phyloP scores from a whole-genome alignment of 2,113 vertebrate species.

The Nansenia antarctica region DNA sequence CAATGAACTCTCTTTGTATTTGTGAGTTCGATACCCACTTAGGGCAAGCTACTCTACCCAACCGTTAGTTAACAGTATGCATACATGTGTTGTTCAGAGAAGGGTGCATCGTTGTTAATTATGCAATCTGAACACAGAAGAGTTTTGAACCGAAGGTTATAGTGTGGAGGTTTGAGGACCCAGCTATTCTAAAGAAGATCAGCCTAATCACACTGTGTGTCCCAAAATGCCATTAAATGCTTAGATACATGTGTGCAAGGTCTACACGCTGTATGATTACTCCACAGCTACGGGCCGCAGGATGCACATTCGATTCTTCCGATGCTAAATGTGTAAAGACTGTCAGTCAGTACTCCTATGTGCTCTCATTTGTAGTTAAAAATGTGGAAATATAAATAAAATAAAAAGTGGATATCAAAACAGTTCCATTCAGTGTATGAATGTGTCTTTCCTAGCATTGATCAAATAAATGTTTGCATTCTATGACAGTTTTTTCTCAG shows the following conservation, averaged over 20 bases:
- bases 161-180: slow-evolving; percentile 5
- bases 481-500: background rate
- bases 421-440: slow-evolving; percentile 59
- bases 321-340: slow-evolving; percentile 61
- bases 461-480: slow-evolving; percentile 65
- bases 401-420: slow-evolving; percentile 60
- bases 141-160: slow-evolving; percentile 1
- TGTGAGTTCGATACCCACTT: too few species aligned
- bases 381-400: slow-evolving; percentile 67
- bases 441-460: slow-evolving; percentile 65
- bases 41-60: too few species aligned
- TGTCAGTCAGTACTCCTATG: slow-evolving; percentile 64
- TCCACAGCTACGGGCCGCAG: slow-evolving; percentile 60
- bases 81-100: background rate
- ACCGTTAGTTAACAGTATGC: too few species aligned
- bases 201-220: slow-evolving; percentile 46
- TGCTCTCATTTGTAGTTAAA: slow-evolving; percentile 68
- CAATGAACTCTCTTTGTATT: too few species aligned
- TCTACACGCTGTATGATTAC: slow-evolving; percentile 52
- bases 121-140: slow-evolving; percentile 53
- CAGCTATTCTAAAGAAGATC: slow-evolving; percentile 24
- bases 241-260: slow-evolving; percentile 56
- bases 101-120: slow-evolving; percentile 15
- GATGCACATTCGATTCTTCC: slow-evolving; percentile 61
- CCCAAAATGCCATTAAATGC: slow-evolving; percentile 56